phyloP scores from a whole-genome alignment of 1,140 invertebrate genomes.

The Dryas iulia region DNA sequence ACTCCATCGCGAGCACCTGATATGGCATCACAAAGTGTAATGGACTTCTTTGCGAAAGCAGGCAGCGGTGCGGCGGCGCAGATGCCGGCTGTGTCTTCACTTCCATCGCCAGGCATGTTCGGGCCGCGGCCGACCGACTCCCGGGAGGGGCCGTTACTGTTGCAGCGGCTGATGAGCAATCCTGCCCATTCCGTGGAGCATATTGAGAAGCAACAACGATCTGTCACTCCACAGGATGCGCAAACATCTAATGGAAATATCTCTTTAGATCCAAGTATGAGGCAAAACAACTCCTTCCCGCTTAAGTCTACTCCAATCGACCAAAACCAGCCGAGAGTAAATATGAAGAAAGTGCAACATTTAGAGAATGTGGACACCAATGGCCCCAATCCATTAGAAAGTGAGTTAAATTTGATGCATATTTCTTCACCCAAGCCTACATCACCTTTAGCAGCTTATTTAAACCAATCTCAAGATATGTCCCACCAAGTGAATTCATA shows the following conservation, averaged over 20 bases:
- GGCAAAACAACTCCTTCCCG: slow-evolving; percentile 62
- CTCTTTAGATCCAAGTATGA: slow-evolving; percentile 52
- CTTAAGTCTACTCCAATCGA: slow-evolving; percentile 75
- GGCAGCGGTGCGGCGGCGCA: slow-evolving; percentile 82
- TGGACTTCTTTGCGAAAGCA: slow-evolving; percentile 92
- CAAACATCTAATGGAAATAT: slow-evolving; percentile 65
- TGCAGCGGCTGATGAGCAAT: slow-evolving; percentile 89
- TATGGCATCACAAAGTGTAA: slow-evolving; percentile 87
- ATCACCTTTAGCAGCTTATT: slow-evolving; percentile 76
- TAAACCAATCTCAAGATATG: slow-evolving; percentile 70
- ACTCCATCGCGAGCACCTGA: slow-evolving; percentile 67
- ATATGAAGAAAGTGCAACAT: slow-evolving; percentile 51
- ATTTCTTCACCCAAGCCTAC: slow-evolving; percentile 75
- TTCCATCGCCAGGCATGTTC: slow-evolving; percentile 74
- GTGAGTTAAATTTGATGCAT: slow-evolving; percentile 79
- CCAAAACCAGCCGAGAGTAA: slow-evolving; percentile 59
- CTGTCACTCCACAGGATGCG: slow-evolving; percentile 84
- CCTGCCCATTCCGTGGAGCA: slow-evolving; percentile 91
- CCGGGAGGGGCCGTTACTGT: slow-evolving; percentile 79
- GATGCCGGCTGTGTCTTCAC: slow-evolving; percentile 77
- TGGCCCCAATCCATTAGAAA: slow-evolving; percentile 74
- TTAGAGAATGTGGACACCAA: slow-evolving; percentile 60
- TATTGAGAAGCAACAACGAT: slow-evolving; percentile 92
- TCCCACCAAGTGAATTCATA: slow-evolving; percentile 60
- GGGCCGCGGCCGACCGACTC: slow-evolving; percentile 72